Evolutionary conservation across 2,888 invertebrate genomes (phyloP).

Genomic region (Melanargia galathea): DNA sequence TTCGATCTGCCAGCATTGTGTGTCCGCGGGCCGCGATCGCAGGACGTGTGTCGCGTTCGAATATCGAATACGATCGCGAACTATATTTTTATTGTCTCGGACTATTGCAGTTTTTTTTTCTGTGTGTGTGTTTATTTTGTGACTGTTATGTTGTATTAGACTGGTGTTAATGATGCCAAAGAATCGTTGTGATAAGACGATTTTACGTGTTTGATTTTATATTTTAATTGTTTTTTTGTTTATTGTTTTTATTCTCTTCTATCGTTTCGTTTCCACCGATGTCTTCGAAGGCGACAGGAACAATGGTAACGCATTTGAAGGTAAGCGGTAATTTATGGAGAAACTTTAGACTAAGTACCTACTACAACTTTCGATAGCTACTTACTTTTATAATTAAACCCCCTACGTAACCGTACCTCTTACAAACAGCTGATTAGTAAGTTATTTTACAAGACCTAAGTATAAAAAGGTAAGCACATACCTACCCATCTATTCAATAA

Average conservation of each 20-base stretch:
- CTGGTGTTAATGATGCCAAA: slow-evolving; percentile 70
- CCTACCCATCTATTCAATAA: too few species aligned
- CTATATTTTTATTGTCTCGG: slow-evolving; percentile 52
- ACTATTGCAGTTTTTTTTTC: slow-evolving; percentile 52
- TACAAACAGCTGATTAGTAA: too few species aligned
- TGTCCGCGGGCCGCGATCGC: slow-evolving; percentile 63
- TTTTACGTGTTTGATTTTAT: slow-evolving; percentile 61
- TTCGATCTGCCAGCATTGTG: slow-evolving; percentile 82
- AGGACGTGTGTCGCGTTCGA: slow-evolving; percentile 64
- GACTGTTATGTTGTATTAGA: slow-evolving; percentile 48
- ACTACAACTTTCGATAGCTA: too few species aligned
- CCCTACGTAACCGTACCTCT: too few species aligned
- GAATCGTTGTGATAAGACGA: slow-evolving; percentile 70
- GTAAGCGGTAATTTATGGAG: slow-evolving; percentile 47
- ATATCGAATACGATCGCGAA: slow-evolving; percentile 65
- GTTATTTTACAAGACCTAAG: too few species aligned
- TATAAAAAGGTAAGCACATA: too few species aligned
- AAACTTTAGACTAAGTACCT: neutral
- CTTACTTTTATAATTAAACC: too few species aligned
- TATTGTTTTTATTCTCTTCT: slow-evolving; percentile 53
- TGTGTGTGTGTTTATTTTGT: slow-evolving; percentile 57
- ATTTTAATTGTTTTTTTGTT: slow-evolving; percentile 53
- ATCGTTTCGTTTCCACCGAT: slow-evolving; percentile 65
- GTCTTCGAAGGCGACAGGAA: slow-evolving; percentile 72
- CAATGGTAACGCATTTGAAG: slow-evolving; percentile 76